phyloP scores from a whole-genome alignment of 1,140 invertebrate species.

The Lineus longissimus region DNA sequence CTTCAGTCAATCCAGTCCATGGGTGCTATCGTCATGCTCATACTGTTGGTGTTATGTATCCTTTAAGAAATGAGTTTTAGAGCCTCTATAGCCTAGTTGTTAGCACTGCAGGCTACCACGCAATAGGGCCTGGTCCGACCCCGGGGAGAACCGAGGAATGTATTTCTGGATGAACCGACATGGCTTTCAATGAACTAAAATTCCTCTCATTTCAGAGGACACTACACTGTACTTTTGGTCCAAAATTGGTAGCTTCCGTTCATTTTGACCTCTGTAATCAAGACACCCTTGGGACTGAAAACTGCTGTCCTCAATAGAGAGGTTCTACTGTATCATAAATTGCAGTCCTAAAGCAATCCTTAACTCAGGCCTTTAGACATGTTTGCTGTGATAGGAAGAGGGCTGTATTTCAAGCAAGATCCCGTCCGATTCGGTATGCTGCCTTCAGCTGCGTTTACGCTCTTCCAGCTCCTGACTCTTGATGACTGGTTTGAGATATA shows the following conservation, averaged over 20 bases:
- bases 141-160: background rate
- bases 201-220: background rate
- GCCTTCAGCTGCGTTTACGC: constrained; percentile 28
- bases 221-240: background rate
- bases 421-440: constrained; percentile 32
- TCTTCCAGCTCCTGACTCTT: constrained; percentile 36
- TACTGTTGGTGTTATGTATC: constrained; percentile 37
- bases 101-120: no score
- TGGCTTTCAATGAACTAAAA: no score
- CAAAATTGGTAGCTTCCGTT: no score
- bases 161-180: no score
- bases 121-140: no score
- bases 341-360: background rate
- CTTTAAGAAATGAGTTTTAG: constrained; percentile 7
- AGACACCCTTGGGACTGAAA: no score
- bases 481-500: constrained; percentile 34
- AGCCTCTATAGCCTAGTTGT: background rate
- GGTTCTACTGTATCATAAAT: no score
- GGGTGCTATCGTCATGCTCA: constrained; percentile 37
- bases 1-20: constrained; percentile 39
- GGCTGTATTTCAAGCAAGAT: constrained; percentile 28
- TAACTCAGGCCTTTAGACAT: constrained; percentile 26
- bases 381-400: constrained; percentile 41
- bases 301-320: no score
- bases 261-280: no score